A percentile compares a stretch with the other conserved stretches of the same genome.
These are phyloP conservation scores for Scaptomyza tumidula DNA, from an alignment of 2,888 invertebrate genomes.

Conservation along the genomic window DNA sequence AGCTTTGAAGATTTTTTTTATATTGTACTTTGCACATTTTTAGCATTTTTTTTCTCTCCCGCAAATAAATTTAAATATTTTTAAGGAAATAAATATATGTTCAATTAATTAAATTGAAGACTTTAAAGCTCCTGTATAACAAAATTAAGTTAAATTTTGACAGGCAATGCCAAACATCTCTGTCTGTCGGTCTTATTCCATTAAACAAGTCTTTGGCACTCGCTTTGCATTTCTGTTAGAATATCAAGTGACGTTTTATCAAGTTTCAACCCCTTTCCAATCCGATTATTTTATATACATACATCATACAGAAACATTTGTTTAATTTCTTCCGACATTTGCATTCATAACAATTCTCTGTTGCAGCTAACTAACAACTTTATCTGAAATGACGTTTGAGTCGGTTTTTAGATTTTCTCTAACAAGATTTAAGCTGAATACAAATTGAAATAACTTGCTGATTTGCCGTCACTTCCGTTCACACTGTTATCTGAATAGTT, in stretches of 20 bases:
- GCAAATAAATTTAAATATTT: background rate
- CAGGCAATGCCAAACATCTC: no score
- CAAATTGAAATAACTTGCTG: slow-evolving; percentile 13
- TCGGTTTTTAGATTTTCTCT: background rate
- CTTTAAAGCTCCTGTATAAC: no score
- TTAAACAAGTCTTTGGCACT: background rate
- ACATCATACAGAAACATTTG: slow-evolving; percentile 6
- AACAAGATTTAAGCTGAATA: slow-evolving; percentile 5
- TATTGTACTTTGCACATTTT: background rate
- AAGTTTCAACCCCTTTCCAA: background rate
- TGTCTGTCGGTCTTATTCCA: background rate
- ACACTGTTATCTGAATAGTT: slow-evolving; percentile 20
- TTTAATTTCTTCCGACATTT: slow-evolving; percentile 14
- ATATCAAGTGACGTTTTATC: background rate
- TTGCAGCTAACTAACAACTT: background rate
- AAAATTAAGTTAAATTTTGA: background rate
- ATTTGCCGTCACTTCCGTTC: slow-evolving; percentile 27
- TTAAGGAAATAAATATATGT: background rate
- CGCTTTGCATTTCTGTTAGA: background rate
- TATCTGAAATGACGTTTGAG: slow-evolving; percentile 5
- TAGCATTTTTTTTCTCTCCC: background rate
- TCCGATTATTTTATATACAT: background rate
- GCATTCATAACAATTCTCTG: slow-evolving; percentile 16
- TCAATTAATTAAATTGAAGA: background rate
- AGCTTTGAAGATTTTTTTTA: background rate